phyloP scores from a whole-genome alignment of 2,113 vertebrate genomes.

The Rhinichthys klamathensis region DNA sequence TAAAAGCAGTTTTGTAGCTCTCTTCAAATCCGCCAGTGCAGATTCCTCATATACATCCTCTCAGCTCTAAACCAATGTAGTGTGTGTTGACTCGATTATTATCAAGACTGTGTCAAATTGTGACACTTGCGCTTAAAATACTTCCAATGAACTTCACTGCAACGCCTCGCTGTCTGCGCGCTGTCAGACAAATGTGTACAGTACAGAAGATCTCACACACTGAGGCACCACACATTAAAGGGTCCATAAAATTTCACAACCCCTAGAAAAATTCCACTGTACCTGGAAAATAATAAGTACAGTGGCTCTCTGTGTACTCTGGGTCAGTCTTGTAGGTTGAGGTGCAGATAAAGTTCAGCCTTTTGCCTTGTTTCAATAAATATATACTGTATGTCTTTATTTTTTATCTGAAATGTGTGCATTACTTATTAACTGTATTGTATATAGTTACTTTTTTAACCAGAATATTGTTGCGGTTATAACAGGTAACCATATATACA shows the following conservation, averaged over 20 bases:
- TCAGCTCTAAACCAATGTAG: conserved; percentile 62
- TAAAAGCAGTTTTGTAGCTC: conserved; percentile 9
- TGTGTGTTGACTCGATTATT: conserved; percentile 66
- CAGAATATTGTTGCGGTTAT: background rate
- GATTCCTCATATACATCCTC: conserved; percentile 72
- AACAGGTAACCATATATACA: background rate
- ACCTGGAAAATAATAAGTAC: conserved; percentile 25
- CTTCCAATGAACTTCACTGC: conserved; percentile 67
- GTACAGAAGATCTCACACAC: conserved; percentile 36
- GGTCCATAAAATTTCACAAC: conserved; percentile 39
- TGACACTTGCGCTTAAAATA: conserved; percentile 67
- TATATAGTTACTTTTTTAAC: background rate
- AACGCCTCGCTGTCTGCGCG: conserved; percentile 15
- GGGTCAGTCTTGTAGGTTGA: background rate
- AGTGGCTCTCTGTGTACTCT: conserved; percentile 23
- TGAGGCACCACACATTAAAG: conserved; percentile 43
- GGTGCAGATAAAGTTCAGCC: conserved; percentile 22
- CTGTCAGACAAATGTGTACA: conserved; percentile 38
- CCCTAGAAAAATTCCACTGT: conserved; percentile 44
- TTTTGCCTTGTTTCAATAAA: background rate
- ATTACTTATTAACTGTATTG: background rate
- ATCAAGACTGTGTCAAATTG: conserved; percentile 68
- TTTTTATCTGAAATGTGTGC: background rate
- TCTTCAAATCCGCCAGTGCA: background rate
- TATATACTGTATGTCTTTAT: background rate